A percentile compares a stretch with the other conserved stretches of the same genome.
These are phyloP conservation scores for Puma concolor DNA, from an alignment of 2,113 vertebrate species.

Conservation along the genomic window DNA sequence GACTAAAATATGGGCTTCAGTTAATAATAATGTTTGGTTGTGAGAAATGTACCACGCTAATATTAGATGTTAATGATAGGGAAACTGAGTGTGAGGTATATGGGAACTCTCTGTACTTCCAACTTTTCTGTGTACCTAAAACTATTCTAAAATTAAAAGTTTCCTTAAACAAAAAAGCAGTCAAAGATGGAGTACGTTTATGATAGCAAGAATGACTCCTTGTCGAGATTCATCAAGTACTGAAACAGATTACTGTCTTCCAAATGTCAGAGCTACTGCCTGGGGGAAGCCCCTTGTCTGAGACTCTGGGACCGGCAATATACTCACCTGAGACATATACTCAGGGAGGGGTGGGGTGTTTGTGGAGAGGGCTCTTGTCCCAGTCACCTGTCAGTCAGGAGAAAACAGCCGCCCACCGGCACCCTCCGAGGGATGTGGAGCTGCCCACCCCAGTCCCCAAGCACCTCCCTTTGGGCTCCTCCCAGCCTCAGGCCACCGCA, in stretches of 20 bases:
- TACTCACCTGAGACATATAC: background rate
- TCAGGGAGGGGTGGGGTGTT: background rate
- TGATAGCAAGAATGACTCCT: constrained; percentile 33
- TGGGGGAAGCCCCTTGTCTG: background rate
- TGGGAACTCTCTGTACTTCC: background rate
- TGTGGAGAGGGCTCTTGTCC: background rate
- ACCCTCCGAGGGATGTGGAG: no score
- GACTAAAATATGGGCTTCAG: background rate
- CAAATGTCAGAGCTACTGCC: background rate
- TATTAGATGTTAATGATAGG: background rate
- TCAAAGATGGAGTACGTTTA: background rate
- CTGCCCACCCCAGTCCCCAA: fast-evolving
- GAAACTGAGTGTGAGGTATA: background rate
- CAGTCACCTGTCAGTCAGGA: background rate
- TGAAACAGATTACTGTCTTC: background rate
- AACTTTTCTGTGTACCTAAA: constrained; percentile 23
- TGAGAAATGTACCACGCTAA: background rate
- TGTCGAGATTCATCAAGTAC: background rate
- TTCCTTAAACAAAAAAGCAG: background rate
- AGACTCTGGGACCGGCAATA: background rate
- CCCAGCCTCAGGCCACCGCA: background rate
- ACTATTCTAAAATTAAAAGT: background rate
- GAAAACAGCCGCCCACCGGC: background rate
- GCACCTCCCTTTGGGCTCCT: background rate
- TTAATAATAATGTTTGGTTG: background rate